Conservation (phyloP, 2,797 vertebrate species). For the Apogon hyalosoma region DNA sequence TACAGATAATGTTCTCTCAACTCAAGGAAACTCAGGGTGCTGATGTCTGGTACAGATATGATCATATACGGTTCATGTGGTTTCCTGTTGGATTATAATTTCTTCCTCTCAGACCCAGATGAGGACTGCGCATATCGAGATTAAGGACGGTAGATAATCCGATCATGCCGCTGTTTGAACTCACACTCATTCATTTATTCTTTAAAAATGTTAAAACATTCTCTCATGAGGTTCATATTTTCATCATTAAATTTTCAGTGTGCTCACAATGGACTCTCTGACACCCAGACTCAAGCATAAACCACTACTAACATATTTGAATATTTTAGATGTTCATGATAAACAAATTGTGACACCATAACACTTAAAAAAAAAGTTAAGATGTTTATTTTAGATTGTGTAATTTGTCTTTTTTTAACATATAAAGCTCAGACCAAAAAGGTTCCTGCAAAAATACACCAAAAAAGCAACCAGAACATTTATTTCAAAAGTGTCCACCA, state of each 20-base stretch:
- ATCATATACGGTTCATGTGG: constrained; percentile 37
- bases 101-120: constrained; percentile 61
- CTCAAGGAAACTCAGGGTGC: constrained; percentile 6
- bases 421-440: not conserved
- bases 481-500: constrained; percentile 20
- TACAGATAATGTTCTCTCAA: not conserved
- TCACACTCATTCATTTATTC: constrained; percentile 46
- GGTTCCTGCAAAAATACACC: not conserved
- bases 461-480: constrained; percentile 32
- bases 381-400: no score
- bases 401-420: no score
- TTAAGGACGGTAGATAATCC: constrained; percentile 85
- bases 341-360: not conserved
- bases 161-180: constrained; percentile 57
- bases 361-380: no score
- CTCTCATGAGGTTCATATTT: constrained; percentile 16
- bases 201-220: constrained; percentile 11
- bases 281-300: no score
- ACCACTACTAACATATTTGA: not conserved
- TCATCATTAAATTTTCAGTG: not conserved
- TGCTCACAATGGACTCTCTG: not conserved
- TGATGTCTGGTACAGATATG: not conserved
- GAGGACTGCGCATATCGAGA: constrained; percentile 74
- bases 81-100: constrained; percentile 70
- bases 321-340: not conserved